Percentiles rank a stretch among this genome's conserved stretches.
These are phyloP conservation scores for Zaprionus inermis DNA, from an alignment of 1,140 invertebrate species.

Conservation along the genomic window DNA sequence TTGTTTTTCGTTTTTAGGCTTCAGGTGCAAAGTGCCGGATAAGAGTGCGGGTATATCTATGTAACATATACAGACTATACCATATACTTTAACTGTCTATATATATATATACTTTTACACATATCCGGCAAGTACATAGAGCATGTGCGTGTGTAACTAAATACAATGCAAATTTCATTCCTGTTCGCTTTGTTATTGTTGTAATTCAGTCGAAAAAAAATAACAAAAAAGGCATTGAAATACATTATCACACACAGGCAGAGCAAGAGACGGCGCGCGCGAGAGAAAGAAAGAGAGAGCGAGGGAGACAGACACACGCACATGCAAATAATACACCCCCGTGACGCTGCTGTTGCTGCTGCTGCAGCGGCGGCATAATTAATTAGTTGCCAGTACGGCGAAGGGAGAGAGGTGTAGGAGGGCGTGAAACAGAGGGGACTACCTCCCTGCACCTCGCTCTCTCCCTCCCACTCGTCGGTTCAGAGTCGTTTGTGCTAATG, in stretches of 20 bases:
- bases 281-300: slow-evolving; percentile 8
- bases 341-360: slow-evolving; percentile 67
- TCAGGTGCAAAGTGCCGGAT: slow-evolving; percentile 4
- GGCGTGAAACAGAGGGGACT: not conserved
- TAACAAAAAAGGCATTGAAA: slow-evolving; percentile 43
- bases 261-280: not conserved
- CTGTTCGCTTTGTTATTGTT: slow-evolving; percentile 20
- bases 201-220: slow-evolving; percentile 69
- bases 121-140: slow-evolving; percentile 3
- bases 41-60: slow-evolving; percentile 31
- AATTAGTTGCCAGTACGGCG: slow-evolving; percentile 69
- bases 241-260: slow-evolving; percentile 51
- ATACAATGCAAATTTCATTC: slow-evolving; percentile 78
- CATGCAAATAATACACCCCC: slow-evolving; percentile 74
- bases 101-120: not conserved
- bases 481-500: slow-evolving; percentile 67
- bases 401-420: not conserved
- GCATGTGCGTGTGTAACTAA: slow-evolving; percentile 77
- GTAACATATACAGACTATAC: slow-evolving; percentile 19
- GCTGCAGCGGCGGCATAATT: slow-evolving; percentile 79
- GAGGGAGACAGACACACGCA: slow-evolving; percentile 16
- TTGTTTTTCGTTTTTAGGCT: slow-evolving; percentile 2
- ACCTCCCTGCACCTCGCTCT: not conserved
- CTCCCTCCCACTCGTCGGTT: not conserved
- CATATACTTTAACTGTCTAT: not conserved